Base-by-base conservation (phyloP, 1,140 invertebrate species). In the Drosophila jambulina region DNA sequence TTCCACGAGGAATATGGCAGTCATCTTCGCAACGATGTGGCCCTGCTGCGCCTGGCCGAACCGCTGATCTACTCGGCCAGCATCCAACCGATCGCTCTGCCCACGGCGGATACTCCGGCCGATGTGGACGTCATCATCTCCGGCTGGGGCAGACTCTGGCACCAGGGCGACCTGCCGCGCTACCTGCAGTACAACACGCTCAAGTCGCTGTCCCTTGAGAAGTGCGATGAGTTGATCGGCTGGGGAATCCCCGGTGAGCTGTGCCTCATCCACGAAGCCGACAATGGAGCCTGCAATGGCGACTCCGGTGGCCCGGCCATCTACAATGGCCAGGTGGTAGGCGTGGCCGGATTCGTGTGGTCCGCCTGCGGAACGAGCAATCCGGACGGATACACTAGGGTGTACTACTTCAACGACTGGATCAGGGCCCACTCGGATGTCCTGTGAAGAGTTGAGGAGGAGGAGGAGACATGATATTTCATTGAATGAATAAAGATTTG, bases 311-410 rank as follows among this genome's bases (percentile, higher is more conserved):
- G 91, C 8, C 87, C 91, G 15, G 91, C 91, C 2, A 40, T 60
- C 19, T 88, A 92, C 38, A 78, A 92, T 4, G 71, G 79, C 7
- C 43, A 92, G 54, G 29, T 92, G n/a, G 84, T 92, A 3, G 91
- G 91, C 48, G 65, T 93, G 19, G 77, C 84, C 48, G 74, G 91
- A 1, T 92, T 83, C 29, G 71, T 88, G n/a, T 56, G 76, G 25
- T 70, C 62, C 15, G 79, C 77, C 17, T 92, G 91, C 21, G 91
- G 91, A 0, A 53, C 45, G 4, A 51, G 9, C 48, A 58, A 91
- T 57, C 95, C 95, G 0, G 95, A 95, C 61, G 94, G 95, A n/a
- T 95, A 94, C 69, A 94, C 94, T 0, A 92, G 93, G 72, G 92
- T 95, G 7, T 82, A 75, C 13, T 78, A 78, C 27, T 93, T 93